A percentile compares a stretch with the other conserved stretches of the same genome.
Evolutionary conservation across 2,888 invertebrate genomes (phyloP).

Genomic region (Ecliptopera silaceata): DNA sequence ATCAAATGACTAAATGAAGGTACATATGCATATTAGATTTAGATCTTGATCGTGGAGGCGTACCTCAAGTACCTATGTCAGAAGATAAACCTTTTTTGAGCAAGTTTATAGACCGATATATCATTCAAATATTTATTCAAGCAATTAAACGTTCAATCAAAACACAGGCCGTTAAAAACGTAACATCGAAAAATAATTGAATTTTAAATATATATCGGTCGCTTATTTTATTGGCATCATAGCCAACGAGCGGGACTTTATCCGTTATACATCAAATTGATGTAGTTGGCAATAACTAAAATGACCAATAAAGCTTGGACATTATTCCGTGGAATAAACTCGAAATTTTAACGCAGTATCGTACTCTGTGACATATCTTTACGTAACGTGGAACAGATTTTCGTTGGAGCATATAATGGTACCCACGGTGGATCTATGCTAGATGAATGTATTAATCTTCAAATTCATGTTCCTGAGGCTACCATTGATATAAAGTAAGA

Average conservation of each 20-base stretch:
- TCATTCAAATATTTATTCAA: constrained; percentile 57
- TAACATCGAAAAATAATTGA: constrained; percentile 53
- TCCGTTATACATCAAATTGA: constrained; percentile 23
- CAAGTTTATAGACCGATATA: constrained; percentile 35
- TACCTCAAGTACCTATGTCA: no score
- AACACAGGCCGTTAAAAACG: constrained; percentile 42
- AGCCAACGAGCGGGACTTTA: constrained; percentile 27
- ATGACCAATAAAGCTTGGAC: constrained; percentile 15
- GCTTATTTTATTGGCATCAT: constrained; percentile 35
- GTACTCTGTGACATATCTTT: background rate
- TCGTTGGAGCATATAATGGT: background rate
- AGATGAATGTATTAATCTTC: constrained; percentile 10
- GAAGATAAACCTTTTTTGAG: constrained; percentile 26
- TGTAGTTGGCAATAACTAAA: constrained; percentile 23
- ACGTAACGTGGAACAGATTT: background rate
- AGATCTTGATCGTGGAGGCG: background rate
- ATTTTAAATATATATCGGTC: constrained; percentile 43
- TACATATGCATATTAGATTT: background rate
- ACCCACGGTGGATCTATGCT: background rate
- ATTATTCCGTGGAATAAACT: constrained; percentile 1
- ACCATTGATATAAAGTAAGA: constrained; percentile 31
- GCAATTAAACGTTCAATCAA: constrained; percentile 59
- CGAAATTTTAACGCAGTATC: background rate
- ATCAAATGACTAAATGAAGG: no score
- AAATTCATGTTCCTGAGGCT: constrained; percentile 17